Percentiles rank a stretch among this genome's conserved stretches.
phyloP scores from a whole-genome alignment of 2,113 vertebrate genomes.

The Tragelaphus buxtoni region DNA sequence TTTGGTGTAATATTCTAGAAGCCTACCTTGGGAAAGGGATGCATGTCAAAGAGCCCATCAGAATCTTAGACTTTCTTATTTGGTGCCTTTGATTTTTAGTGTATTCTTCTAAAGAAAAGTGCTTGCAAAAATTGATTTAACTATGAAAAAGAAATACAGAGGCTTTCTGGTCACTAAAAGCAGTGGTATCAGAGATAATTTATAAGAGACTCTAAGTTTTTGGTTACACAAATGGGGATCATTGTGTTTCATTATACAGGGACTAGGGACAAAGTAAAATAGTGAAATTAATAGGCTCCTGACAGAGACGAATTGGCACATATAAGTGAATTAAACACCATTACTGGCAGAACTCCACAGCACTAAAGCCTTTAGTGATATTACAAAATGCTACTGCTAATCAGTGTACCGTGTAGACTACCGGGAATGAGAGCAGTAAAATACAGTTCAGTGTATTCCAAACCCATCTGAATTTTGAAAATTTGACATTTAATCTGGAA shows the following conservation, averaged over 20 bases:
- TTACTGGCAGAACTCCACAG: constrained; percentile 80
- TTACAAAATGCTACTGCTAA: constrained; percentile 77
- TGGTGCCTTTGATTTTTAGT: constrained; percentile 22
- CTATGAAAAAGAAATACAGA: constrained; percentile 63
- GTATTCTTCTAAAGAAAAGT: constrained; percentile 67
- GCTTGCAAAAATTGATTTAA: constrained; percentile 73
- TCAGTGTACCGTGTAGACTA: constrained; percentile 71
- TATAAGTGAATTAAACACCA: constrained; percentile 84
- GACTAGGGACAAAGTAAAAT: constrained; percentile 73
- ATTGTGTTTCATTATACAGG: constrained; percentile 64
- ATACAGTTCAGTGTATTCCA: constrained; percentile 75
- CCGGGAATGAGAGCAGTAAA: constrained; percentile 62
- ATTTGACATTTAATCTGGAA: constrained; percentile 68
- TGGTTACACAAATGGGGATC: constrained; percentile 72
- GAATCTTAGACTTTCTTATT: constrained; percentile 48
- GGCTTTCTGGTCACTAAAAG: constrained; percentile 68
- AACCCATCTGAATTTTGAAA: constrained; percentile 66
- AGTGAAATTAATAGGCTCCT: constrained; percentile 79
- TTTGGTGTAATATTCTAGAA: neutral
- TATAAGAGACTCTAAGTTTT: constrained; percentile 67
- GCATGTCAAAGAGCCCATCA: neutral
- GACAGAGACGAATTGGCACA: constrained; percentile 81
- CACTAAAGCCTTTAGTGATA: constrained; percentile 79
- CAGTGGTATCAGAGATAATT: constrained; percentile 65
- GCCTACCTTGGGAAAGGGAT: neutral